Base-by-base conservation (phyloP, 2,888 invertebrate species). In the Andrena praecox region DNA sequence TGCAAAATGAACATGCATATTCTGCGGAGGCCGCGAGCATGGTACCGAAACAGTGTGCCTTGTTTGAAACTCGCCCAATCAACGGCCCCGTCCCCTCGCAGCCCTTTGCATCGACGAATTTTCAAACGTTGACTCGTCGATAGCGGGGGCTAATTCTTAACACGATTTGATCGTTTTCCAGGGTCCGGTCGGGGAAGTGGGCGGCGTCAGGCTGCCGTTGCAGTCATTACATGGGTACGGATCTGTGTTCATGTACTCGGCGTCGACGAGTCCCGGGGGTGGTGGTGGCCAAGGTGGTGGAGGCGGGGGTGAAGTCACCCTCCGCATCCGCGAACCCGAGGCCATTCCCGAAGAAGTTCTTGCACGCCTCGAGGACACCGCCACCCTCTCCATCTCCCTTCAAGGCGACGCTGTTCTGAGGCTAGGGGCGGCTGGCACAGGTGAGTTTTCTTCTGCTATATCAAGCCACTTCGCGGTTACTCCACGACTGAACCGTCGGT, bases 211-310 rank as follows among this genome's bases (percentile, higher is more conserved):
- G 88, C 90, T 94, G 90, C 94, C 94, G 59, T 85, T 94, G 87
- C 94, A 94, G 88, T 94, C 94, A 85, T 90, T 93, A 89, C 93
- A 94, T 92, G 94, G 94, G 89, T 94, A 93, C 91, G 93, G 94
- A 87, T 94, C 94, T 82, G 93, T 94, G 90, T 94, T 94, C 92
- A 94, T 94, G 94, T 94, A 94, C 90, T 94, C 94, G 89, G 93
- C 94, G 81, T 93, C 93, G 87, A 94, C 93, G 89, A 94, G 94
- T 87, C 93, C 93, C 66, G 93, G 93, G 69, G 91, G 93, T 88
- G 93, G 92, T 48, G 82, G 90, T 79, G 90, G 91, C 73, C 90
- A 90, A 79, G 89, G 90, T 77, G 88, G 91, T 88, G 93, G 92
- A 87, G 93, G 93, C 90, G 92, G 91, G 76, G 92, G 92, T 73